A percentile compares a stretch with the other conserved stretches of the same genome.
phyloP scores from a whole-genome alignment of 2,888 invertebrate species.

The Drosophila ochracea region DNA sequence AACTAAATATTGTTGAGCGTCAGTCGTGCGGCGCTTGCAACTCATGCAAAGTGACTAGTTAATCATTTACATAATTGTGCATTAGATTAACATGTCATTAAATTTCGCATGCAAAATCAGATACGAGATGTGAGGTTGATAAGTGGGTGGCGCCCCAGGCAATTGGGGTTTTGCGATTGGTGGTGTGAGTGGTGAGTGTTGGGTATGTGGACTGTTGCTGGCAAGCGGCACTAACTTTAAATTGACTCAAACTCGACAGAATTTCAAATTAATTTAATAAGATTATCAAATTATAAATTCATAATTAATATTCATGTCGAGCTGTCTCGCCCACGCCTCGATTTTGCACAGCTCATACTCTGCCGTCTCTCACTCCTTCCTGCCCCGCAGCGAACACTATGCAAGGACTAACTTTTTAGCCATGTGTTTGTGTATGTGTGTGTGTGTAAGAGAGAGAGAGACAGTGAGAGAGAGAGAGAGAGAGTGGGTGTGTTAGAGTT shows the following conservation, averaged over 20 bases:
- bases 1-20: neutral
- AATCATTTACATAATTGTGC: slow-evolving; percentile 56
- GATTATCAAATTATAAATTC: slow-evolving; percentile 81
- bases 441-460: neutral
- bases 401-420: slow-evolving; percentile 58
- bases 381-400: slow-evolving; percentile 13
- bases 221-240: slow-evolving; percentile 66
- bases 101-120: slow-evolving; percentile 54
- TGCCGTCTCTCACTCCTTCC: neutral
- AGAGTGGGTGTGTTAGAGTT: slow-evolving; percentile 13
- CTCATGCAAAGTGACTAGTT: slow-evolving; percentile 29
- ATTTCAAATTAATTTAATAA: slow-evolving; percentile 80
- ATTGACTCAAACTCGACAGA: slow-evolving; percentile 76
- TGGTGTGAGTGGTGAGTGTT: neutral
- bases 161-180: neutral
- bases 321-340: slow-evolving; percentile 39
- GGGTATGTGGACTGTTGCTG: slow-evolving; percentile 1
- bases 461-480: neutral
- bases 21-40: slow-evolving; percentile 2
- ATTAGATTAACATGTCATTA: slow-evolving; percentile 71
- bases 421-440: slow-evolving; percentile 3
- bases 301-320: slow-evolving; percentile 77
- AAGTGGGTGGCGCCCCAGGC: slow-evolving; percentile 2
- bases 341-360: neutral
- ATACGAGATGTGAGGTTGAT: slow-evolving; percentile 14